Evolutionary conservation across 2,113 vertebrate genomes (phyloP).

Genomic region (Poeciliopsis turrubarensis): DNA sequence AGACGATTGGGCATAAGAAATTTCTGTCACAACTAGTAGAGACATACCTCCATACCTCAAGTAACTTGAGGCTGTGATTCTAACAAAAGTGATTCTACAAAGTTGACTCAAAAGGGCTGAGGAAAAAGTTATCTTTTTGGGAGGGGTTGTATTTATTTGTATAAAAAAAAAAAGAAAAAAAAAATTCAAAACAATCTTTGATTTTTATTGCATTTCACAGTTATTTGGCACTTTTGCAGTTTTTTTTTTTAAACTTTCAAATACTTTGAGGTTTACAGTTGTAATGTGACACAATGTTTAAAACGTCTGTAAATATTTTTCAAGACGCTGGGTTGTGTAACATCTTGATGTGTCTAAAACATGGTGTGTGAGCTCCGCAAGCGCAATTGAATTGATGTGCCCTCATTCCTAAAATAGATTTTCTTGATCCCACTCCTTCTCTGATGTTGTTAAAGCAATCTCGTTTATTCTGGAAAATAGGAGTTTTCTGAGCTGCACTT

Average conservation of each 20-base stretch:
- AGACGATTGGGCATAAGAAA: too few species aligned
- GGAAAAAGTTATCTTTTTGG: neutral
- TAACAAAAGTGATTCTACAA: too few species aligned
- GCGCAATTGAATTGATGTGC: conserved; percentile 17
- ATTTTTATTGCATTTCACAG: too few species aligned
- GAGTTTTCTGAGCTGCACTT: conserved; percentile 11
- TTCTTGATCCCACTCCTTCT: conserved; percentile 15
- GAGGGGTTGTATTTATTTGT: neutral
- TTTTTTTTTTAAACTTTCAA: too few species aligned
- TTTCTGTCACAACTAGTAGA: too few species aligned
- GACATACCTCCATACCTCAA: too few species aligned
- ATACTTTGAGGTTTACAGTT: neutral
- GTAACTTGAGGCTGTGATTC: too few species aligned
- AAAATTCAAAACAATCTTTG: too few species aligned
- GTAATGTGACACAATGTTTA: neutral
- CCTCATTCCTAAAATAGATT: conserved; percentile 5
- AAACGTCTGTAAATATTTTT: neutral
- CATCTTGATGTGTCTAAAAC: conserved; percentile 4
- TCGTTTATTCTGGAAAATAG: conserved; percentile 22
- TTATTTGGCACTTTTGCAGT: too few species aligned
- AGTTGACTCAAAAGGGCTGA: too few species aligned
- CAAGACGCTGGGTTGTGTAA: conserved; percentile 3
- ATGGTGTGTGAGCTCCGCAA: neutral
- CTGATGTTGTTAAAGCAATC: conserved; percentile 1
- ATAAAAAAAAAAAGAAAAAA: neutral